Percentiles rank a stretch among this genome's conserved stretches.
These are phyloP conservation scores for Salvelinus sp. DNA, from an alignment of 2,113 vertebrate species.

Conservation along the genomic window DNA sequence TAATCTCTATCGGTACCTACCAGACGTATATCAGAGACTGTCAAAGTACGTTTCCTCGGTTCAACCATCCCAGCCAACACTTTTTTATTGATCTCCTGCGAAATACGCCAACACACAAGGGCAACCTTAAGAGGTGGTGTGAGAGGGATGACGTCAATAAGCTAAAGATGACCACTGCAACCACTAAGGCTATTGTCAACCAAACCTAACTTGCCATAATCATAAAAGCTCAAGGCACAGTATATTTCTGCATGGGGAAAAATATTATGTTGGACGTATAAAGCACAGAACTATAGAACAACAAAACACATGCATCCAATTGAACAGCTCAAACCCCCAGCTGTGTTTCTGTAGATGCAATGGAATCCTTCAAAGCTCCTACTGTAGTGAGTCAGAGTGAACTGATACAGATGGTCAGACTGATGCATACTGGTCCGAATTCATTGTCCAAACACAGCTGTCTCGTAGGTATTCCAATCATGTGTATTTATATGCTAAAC, in stretches of 20 bases:
- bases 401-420: constrained; percentile 7
- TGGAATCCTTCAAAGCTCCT: background rate
- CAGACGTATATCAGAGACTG: constrained; percentile 20
- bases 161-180: background rate
- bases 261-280: no score
- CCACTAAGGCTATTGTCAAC: background rate
- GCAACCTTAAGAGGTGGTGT: background rate
- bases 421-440: background rate
- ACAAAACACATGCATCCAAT: background rate
- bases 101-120: constrained; percentile 11
- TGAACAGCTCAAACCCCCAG: constrained; percentile 3
- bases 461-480: constrained; percentile 30
- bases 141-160: background rate
- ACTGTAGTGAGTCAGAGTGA: constrained; percentile 6
- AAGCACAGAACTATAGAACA: no score
- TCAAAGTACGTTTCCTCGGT: constrained; percentile 23
- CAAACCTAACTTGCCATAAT: background rate
- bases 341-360: background rate
- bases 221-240: background rate
- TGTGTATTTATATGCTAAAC: constrained; percentile 27
- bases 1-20: constrained; percentile 28
- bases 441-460: constrained; percentile 21
- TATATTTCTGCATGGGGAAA: no score
- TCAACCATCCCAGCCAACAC: background rate
- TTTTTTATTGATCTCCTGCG: constrained; percentile 19